Evolutionary conservation across 2,797 vertebrate genomes (phyloP).

Genomic region (Protonibea diacanthus): DNA sequence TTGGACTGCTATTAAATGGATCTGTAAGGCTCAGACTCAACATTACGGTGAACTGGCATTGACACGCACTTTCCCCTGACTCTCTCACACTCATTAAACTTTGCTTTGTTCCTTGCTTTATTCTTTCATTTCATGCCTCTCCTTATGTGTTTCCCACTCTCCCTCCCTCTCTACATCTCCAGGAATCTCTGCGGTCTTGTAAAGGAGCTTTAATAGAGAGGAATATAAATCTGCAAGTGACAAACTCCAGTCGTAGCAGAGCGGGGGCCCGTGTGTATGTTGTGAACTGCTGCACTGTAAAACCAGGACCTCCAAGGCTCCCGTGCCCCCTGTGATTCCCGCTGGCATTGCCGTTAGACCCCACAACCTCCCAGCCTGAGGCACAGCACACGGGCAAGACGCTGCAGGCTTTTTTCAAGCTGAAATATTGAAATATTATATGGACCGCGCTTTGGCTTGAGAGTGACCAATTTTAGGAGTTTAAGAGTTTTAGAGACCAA

Average conservation of each 20-base stretch:
- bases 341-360: constrained; percentile 63
- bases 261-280: constrained; percentile 45
- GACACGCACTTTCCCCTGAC: constrained; percentile 42
- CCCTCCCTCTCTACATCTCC: constrained; percentile 45
- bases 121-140: constrained; percentile 55
- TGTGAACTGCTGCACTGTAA: constrained; percentile 70
- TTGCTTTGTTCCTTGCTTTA: constrained; percentile 54
- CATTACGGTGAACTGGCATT: constrained; percentile 39
- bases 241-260: constrained; percentile 75
- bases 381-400: constrained; percentile 26
- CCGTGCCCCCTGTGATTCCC: constrained; percentile 56
- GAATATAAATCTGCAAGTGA: constrained; percentile 83
- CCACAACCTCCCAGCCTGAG: constrained; percentile 48
- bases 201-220: constrained; percentile 80
- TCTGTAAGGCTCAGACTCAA: constrained; percentile 38
- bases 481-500: constrained; percentile 21
- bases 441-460: neutral
- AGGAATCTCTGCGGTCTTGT: constrained; percentile 70
- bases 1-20: constrained; percentile 30
- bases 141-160: constrained; percentile 50
- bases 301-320: constrained; percentile 76
- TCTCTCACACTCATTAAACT: constrained; percentile 57
- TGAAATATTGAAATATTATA: constrained; percentile 63
- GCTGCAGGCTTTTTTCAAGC: constrained; percentile 35
- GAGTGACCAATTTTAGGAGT: constrained; percentile 9